phyloP scores from a whole-genome alignment of 2,888 invertebrate species.

The Tetheella fluctuosa region DNA sequence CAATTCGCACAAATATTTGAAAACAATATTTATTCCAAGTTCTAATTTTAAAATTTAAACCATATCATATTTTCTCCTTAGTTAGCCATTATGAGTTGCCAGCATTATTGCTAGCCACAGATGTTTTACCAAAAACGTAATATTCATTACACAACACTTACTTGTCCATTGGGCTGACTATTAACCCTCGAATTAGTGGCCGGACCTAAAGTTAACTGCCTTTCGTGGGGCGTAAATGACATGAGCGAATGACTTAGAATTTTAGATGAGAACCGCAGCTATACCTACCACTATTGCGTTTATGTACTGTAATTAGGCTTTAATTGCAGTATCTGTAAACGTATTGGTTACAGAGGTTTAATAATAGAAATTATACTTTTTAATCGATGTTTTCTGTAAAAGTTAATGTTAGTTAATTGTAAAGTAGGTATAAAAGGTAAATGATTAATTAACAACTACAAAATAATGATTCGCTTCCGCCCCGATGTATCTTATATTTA shows the following conservation, averaged over 20 bases:
- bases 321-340: slow-evolving; percentile 48
- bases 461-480: too few relatives aligned
- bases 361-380: neutral
- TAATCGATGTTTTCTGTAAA: too few relatives aligned
- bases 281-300: slow-evolving; percentile 15
- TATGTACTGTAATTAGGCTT: slow-evolving; percentile 40
- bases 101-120: slow-evolving; percentile 1
- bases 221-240: slow-evolving; percentile 66
- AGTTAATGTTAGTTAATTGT: too few relatives aligned
- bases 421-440: too few relatives aligned
- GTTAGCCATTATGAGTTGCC: neutral
- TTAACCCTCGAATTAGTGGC: slow-evolving; percentile 74
- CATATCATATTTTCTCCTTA: neutral
- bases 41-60: too few relatives aligned
- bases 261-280: slow-evolving; percentile 28
- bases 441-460: too few relatives aligned
- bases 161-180: slow-evolving; percentile 62
- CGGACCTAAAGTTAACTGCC: slow-evolving; percentile 66
- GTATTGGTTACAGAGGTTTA: slow-evolving; percentile 23
- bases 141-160: slow-evolving; percentile 75
- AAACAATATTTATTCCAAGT: neutral
- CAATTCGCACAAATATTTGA: neutral
- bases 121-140: slow-evolving; percentile 30
- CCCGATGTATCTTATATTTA: too few relatives aligned
- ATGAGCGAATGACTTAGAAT: slow-evolving; percentile 52